Percentiles rank a stretch among this genome's conserved stretches.
Conservation (phyloP, 2,888 invertebrate species). For the Marronus borbonicus region DNA sequence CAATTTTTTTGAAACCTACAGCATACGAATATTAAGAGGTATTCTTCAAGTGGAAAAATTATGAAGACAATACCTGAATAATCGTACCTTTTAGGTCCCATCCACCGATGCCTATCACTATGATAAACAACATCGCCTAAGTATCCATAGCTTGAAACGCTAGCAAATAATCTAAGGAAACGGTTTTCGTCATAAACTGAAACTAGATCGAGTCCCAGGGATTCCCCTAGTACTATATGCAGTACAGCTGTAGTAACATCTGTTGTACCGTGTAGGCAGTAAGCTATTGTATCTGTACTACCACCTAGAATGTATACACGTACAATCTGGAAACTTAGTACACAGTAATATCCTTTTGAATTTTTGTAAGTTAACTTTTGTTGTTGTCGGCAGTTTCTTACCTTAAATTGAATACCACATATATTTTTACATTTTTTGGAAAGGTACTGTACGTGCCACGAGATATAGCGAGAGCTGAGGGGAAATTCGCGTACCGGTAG, state of each 20-base stretch:
- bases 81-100: slow-evolving; percentile 89
- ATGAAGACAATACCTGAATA: slow-evolving; percentile 75
- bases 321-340: too few relatives aligned
- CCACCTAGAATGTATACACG: slow-evolving; percentile 71
- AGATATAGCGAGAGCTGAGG: too few relatives aligned
- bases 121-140: slow-evolving; percentile 86
- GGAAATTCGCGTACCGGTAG: too few relatives aligned
- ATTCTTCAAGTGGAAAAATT: background rate
- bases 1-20: slow-evolving; percentile 76
- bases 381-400: too few relatives aligned
- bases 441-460: too few relatives aligned
- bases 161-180: slow-evolving; percentile 79
- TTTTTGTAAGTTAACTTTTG: background rate
- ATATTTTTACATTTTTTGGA: too few relatives aligned
- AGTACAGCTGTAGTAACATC: slow-evolving; percentile 87
- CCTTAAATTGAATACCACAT: too few relatives aligned
- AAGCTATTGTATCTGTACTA: slow-evolving; percentile 85
- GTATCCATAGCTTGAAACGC: slow-evolving; percentile 88
- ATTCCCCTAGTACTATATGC: slow-evolving; percentile 85
- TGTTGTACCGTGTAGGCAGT: slow-evolving; percentile 84
- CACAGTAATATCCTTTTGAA: background rate
- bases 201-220: slow-evolving; percentile 82
- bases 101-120: slow-evolving; percentile 87
- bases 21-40: slow-evolving; percentile 24
- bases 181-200: slow-evolving; percentile 78